Conservation (phyloP, 1,140 invertebrate genomes). For the Drosophila sturtevanti region DNA sequence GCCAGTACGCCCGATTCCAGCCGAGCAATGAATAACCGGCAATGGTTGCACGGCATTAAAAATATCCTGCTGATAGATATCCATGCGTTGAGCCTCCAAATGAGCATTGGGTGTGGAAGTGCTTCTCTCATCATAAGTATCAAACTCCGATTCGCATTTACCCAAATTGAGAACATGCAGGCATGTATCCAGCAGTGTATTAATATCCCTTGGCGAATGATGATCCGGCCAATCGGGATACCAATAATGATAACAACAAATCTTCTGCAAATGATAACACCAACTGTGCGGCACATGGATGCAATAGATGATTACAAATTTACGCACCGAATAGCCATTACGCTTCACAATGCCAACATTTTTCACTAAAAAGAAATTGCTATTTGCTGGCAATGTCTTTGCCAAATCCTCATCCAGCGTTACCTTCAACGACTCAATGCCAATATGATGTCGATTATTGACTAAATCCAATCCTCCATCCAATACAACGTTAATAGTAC, state of each 20-base stretch:
- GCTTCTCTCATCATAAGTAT: conserved; percentile 58
- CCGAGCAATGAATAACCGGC: conserved; percentile 96
- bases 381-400: conserved; percentile 40
- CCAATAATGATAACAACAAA: conserved; percentile 86
- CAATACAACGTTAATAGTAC: conserved; percentile 32
- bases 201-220: conserved; percentile 85
- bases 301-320: conserved; percentile 82
- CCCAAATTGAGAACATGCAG: conserved; percentile 84
- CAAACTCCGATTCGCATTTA: conserved; percentile 77
- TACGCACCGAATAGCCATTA: conserved; percentile 87
- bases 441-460: conserved; percentile 57
- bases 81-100: conserved; percentile 56
- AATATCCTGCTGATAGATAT: conserved; percentile 77
- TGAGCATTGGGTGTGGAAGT: conserved; percentile 50
- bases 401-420: conserved; percentile 42
- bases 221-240: conserved; percentile 89
- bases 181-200: conserved; percentile 85
- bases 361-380: conserved; percentile 85
- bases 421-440: conserved; percentile 64
- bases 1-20: conserved; percentile 95
- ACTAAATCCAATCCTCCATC: conserved; percentile 11
- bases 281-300: conserved; percentile 56
- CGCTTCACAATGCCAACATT: conserved; percentile 85
- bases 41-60: conserved; percentile 84
- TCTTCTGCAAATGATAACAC: conserved; percentile 61